Base-by-base conservation (phyloP, 2,797 vertebrate species). In the Molossus alvarezi region DNA sequence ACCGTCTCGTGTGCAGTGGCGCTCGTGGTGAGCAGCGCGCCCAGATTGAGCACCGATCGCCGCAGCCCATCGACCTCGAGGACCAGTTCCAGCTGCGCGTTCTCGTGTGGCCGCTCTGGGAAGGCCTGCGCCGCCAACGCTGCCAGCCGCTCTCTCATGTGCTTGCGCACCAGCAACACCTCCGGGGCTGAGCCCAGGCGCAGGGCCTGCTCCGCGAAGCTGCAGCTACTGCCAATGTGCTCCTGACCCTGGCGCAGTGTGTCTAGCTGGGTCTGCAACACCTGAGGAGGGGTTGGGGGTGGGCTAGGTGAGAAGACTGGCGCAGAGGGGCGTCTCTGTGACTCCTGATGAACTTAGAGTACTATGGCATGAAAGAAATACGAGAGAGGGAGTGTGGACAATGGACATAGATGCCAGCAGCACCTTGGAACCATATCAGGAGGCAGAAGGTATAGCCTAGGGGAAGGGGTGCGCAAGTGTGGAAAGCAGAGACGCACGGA, bases 191-290 rank as follows among this genome's bases (percentile, higher is more conserved):
- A 98, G 94, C 99, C 99, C 3, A 98, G 98, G 76, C 98, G 98
- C 96, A 99, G 98, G 0, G 99, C 99, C 98, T 99, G 99, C 97
- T 99, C 99, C 0, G 99, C 99, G 87, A 99, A 99, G 89, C 98
- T 99, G 97, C 99, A 99, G 97, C 99, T 99, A 98, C 99, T 99
- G 97, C 99, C 99, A 95, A 99, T 99, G 98, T 99, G 99, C 51
- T 99, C 99, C 97, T 99, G 99, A 64, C 99, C 99, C 97, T 99
- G 99, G 25, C 99, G 98, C 90, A 99, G 98, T 0, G 98, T 98
- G 3, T 99, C 98, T 62, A 99, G 98, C 98, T 99, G 99, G 20
- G 99, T 98, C 98, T 99, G 99, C 84, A 99, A 98, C 60, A 99
- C 99, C 99, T 99, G 98, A 17, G 21, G 53, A 77, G 8, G 60